These are phyloP conservation scores for Heliocidaris tuberculata DNA, from an alignment of 35 echinoderm and acorn worm species.

Conservation along the genomic window DNA sequence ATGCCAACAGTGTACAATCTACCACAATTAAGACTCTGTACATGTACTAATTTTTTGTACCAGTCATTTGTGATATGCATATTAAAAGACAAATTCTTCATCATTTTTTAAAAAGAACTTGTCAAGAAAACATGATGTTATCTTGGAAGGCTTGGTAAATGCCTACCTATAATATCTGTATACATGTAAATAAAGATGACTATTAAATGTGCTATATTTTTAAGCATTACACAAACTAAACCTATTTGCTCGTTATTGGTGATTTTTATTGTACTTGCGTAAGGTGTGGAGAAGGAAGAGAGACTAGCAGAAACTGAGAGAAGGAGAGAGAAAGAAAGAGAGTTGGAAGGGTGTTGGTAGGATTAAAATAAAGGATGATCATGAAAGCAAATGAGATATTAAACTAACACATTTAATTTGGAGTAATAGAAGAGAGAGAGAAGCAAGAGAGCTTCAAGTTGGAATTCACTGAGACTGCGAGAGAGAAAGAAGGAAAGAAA, in stretches of 20 bases:
- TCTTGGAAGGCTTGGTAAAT: background rate
- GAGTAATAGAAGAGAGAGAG: too few relatives aligned
- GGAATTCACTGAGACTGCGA: too few relatives aligned
- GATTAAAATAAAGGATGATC: too few relatives aligned
- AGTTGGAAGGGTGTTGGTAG: too few relatives aligned
- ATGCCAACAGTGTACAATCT: background rate
- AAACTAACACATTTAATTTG: too few relatives aligned
- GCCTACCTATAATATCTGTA: constrained; percentile 16
- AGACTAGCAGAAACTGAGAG: background rate
- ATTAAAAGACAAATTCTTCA: background rate
- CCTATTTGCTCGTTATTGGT: background rate
- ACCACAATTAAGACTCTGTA: background rate
- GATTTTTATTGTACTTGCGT: background rate
- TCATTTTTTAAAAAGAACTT: constrained; percentile 17
- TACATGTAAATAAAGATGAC: constrained; percentile 41
- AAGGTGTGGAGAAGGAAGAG: background rate
- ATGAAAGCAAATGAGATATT: too few relatives aligned
- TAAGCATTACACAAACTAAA: constrained; percentile 45
- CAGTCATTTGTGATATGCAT: constrained; percentile 22
- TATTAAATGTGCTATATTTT: constrained; percentile 44
- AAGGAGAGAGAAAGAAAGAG: background rate
- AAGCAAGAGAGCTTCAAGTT: too few relatives aligned
- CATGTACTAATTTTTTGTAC: constrained; percentile 31
- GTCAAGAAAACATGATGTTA: constrained; percentile 10
- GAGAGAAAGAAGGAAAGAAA: too few relatives aligned